Base-by-base conservation (phyloP, 2,888 invertebrate species). In the Mantis religiosa region DNA sequence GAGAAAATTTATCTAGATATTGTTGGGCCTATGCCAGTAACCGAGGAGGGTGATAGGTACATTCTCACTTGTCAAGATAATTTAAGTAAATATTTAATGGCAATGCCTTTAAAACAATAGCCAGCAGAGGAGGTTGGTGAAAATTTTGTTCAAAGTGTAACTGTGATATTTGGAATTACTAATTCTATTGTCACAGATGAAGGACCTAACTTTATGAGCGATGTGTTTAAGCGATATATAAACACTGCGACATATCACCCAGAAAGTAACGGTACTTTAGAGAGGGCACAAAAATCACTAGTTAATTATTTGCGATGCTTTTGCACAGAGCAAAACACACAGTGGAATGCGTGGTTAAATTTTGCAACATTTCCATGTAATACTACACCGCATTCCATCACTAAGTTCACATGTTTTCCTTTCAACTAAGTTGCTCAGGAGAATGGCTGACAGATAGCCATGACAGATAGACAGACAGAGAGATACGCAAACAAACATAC, bases 201-300 rank as follows among this genome's bases (percentile, higher is more conserved):
- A 90, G 92, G 92, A 28, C 81, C 91, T 54, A 91, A 92, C 87
- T 92, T 91, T 81, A 91, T 92, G 87, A 91, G 91, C 20, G 88
- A 34, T 91, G 83, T 92, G 7, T 91, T 91, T 87, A 89, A 91
- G 88, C 91, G 91, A 27, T 30, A 88, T 54, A 84, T 88, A 12
- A 25, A 54, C 41, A 88, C 83, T 1, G 27, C 54, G 4, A 41
- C 81, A 2, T 84, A 85, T 7, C 85, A 47, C 3, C 54, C 85
- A n/a, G 41, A 85, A 47, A 85, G 85, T 54, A 85, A 30, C 25
- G 41, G 34, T 2, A n/a, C 20, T 9, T 9, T 84, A 30, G 84
- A 84, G 41, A 20, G 41, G 4, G 4, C 30, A 30, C 4, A 30
- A 4, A 30, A 30, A 30, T 3, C 30, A 30, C 30, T 30, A 30